These are phyloP conservation scores for Choristoneura rosaceana DNA, from an alignment of 2,888 invertebrate species.

Conservation along the genomic window DNA sequence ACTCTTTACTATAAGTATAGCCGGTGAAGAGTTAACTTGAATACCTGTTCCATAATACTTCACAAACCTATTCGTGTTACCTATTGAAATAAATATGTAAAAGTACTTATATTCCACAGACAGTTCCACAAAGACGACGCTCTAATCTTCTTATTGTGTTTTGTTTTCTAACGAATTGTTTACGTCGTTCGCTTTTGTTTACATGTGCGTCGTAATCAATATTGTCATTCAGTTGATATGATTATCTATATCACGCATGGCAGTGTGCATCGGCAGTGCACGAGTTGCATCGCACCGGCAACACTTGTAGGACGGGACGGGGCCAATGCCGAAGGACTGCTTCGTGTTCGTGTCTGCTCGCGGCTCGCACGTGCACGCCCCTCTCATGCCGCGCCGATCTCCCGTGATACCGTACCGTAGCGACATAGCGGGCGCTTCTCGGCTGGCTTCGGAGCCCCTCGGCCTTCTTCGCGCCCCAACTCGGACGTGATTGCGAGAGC, in stretches of 20 bases:
- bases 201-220: slow-evolving; percentile 35
- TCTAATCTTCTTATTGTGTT: slow-evolving; percentile 1
- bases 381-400: slow-evolving; percentile 49
- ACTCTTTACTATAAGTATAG: too few species aligned
- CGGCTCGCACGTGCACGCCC: slow-evolving; percentile 47
- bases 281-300: slow-evolving; percentile 30
- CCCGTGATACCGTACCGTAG: slow-evolving; percentile 54
- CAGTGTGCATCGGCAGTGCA: slow-evolving; percentile 28
- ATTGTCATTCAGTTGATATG: slow-evolving; percentile 30
- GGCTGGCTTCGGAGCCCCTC: slow-evolving; percentile 63
- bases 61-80: too few species aligned
- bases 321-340: slow-evolving; percentile 41
- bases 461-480: slow-evolving; percentile 67
- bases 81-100: too few species aligned
- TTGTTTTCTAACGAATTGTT: slow-evolving; percentile 13
- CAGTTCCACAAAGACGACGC: not conserved
- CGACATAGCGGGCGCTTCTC: slow-evolving; percentile 63
- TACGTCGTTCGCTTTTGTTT: slow-evolving; percentile 22
- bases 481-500: slow-evolving; percentile 67
- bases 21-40: too few species aligned
- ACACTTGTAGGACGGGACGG: slow-evolving; percentile 37
- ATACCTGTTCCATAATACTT: too few species aligned
- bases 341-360: slow-evolving; percentile 39
- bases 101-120: not conserved
- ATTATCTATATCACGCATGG: slow-evolving; percentile 27